These are phyloP conservation scores for Eonycteris spelaea DNA, from an alignment of 2,113 vertebrate genomes.

Conservation along the genomic window DNA sequence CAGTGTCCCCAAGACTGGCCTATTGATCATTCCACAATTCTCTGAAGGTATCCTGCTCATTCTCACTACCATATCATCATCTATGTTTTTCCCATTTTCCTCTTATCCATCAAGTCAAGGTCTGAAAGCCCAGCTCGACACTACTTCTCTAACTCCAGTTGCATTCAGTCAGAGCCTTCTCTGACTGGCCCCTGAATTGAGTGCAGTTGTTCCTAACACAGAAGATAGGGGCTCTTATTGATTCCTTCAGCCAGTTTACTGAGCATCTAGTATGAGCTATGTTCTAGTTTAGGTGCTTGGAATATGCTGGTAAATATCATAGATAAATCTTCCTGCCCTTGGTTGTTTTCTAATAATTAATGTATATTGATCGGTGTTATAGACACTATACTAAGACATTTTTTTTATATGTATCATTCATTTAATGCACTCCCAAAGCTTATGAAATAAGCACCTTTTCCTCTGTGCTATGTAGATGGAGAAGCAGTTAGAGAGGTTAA, in stretches of 20 bases:
- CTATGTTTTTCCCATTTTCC: background rate
- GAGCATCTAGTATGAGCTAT: background rate
- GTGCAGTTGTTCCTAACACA: background rate
- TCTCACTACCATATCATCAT: background rate
- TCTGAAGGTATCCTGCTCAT: background rate
- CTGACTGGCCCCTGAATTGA: background rate
- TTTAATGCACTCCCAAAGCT: background rate
- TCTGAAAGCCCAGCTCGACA: background rate
- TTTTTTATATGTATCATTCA: background rate
- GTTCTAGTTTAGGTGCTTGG: background rate
- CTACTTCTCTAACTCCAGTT: background rate
- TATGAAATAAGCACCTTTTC: background rate
- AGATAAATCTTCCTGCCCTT: background rate
- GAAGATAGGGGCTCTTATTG: background rate
- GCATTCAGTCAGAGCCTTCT: background rate
- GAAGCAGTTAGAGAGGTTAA: background rate
- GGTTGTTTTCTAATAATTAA: background rate
- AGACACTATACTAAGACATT: background rate
- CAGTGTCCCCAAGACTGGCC: background rate
- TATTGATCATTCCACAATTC: background rate
- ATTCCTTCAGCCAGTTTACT: background rate
- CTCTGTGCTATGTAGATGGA: background rate
- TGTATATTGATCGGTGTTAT: background rate
- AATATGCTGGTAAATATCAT: background rate
- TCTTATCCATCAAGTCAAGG: background rate